Evolutionary conservation across 2,113 vertebrate genomes (phyloP), one percentile per base, ranked within the genome.

Genomic region (Romanogobio albipinnatus): DNA sequence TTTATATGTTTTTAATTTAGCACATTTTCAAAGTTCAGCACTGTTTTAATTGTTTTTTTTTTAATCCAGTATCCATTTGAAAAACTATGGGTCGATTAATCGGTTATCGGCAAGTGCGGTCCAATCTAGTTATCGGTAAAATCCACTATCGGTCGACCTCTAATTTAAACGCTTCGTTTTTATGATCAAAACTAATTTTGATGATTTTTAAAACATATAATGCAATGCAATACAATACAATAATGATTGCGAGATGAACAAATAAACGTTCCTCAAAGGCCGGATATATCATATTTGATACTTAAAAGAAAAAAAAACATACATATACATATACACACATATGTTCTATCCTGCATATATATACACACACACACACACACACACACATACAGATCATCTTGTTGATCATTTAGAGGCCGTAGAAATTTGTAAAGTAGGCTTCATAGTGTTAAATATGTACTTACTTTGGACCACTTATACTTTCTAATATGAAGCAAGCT

Each of bases 391-490:
- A n/a, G n/a, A n/a, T 49, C 47, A 49, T 66, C 64, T 9, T 19
- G 64, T 19, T 17, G 62, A 68, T 19, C 15, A 36, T 33, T 36
- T 36, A 66, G 29, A 66, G 2, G 29, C 26, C 15, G 29, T 17
- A 29, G 64, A 68, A 36, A 68, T 36, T 1, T 43, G 22, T 24
- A 19, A 29, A 24, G 5, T 43, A 61, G 4, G 13, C 36, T 49
- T 29, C 14, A 75, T 29, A 29, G 2, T 2, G 43, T 13, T 43
- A 43, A 76, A 49, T 33, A 22, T 76, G 9, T 58, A 94, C 96
- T 96, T 94, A 99, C 98, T 94, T 95, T 73, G 93, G 91, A 49
- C 95, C 98, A 8, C 86, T 94, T 90, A 98, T 90, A 74, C 74
- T 82, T 26, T 93, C 87, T 43, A 96, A 82, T 83, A 89, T 93